A percentile compares a stretch with the other conserved stretches of the same genome.
Evolutionary conservation across 2,888 invertebrate genomes (phyloP).

Genomic region (Rhaphigaster nebulosa): DNA sequence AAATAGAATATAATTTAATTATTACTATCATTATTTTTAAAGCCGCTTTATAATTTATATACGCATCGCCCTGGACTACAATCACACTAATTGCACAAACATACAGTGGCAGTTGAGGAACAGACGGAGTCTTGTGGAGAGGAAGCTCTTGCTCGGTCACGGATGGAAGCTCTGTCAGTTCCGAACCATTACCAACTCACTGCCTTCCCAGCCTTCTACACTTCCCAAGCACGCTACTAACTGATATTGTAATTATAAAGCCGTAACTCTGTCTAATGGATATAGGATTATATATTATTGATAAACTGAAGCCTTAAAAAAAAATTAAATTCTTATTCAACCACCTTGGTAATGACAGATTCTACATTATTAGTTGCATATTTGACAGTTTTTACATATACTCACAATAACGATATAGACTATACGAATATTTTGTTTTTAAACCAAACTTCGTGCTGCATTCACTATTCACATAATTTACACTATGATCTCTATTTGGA

Average conservation of each 20-base stretch:
- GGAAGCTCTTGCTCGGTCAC: constrained; percentile 27
- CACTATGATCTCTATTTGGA: too few relatives aligned
- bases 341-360: too few relatives aligned
- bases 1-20: too few relatives aligned
- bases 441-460: too few relatives aligned
- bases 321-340: too few relatives aligned
- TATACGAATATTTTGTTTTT: too few relatives aligned
- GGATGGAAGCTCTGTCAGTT: constrained; percentile 5
- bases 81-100: constrained; percentile 10
- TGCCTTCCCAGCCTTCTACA: constrained; percentile 28
- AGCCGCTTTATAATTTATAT: too few relatives aligned
- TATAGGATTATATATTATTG: not conserved
- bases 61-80: not conserved
- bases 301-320: not conserved
- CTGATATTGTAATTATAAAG: not conserved
- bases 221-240: not conserved
- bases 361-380: too few relatives aligned
- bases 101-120: not conserved
- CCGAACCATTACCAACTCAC: constrained; percentile 32
- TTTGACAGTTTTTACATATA: too few relatives aligned
- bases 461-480: too few relatives aligned
- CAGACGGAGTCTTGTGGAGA: not conserved
- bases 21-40: too few relatives aligned
- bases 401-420: too few relatives aligned
- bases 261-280: not conserved